A percentile compares a stretch with the other conserved stretches of the same genome.
Conservation (phyloP, 2,888 invertebrate species). For the Trisateles emortualis region DNA sequence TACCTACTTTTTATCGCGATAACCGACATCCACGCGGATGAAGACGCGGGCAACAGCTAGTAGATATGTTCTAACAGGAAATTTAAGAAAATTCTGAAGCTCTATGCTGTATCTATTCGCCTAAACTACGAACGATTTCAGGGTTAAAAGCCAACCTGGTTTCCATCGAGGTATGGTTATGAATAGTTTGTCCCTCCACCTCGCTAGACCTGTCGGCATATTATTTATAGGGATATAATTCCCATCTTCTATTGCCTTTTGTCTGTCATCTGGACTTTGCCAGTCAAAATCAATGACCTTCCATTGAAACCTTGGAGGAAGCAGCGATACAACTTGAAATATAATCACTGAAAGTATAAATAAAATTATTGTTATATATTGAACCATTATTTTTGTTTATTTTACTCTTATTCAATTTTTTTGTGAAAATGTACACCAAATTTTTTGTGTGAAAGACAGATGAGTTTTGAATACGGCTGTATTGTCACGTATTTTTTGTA, state of each 20-base stretch:
- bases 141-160: too few relatives aligned
- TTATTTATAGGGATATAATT: conserved; percentile 88
- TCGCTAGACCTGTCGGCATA: conserved; percentile 89
- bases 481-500: too few relatives aligned
- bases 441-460: too few relatives aligned
- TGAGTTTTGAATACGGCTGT: too few relatives aligned
- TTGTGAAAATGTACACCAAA: too few relatives aligned
- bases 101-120: too few relatives aligned
- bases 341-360: conserved; percentile 27
- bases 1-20: too few relatives aligned
- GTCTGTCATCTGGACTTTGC: conserved; percentile 64
- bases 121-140: too few relatives aligned
- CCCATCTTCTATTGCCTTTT: conserved; percentile 82
- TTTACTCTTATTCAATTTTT: background rate
- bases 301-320: conserved; percentile 86
- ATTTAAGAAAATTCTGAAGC: too few relatives aligned
- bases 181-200: conserved; percentile 89
- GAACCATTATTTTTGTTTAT: conserved; percentile 30
- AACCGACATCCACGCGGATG: too few relatives aligned
- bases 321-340: conserved; percentile 38
- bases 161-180: conserved; percentile 90
- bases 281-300: conserved; percentile 88
- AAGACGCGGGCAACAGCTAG: too few relatives aligned
- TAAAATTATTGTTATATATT: conserved; percentile 23
- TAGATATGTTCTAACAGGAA: too few relatives aligned